These are phyloP conservation scores for Cheilosia soror DNA, from an alignment of 2,888 invertebrate genomes.

Conservation along the genomic window DNA sequence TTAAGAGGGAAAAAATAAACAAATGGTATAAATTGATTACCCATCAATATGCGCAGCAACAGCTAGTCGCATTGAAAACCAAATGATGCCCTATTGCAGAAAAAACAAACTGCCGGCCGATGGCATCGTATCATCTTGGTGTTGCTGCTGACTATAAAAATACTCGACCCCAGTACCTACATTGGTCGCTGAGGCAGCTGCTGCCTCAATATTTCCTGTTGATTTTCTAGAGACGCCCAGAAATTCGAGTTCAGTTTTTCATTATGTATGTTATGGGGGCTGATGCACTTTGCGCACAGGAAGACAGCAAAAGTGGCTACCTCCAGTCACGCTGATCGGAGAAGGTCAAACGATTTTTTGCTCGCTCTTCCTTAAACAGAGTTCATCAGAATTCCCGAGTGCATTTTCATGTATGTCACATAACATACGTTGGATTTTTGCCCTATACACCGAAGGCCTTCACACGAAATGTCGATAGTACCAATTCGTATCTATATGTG, in stretches of 20 bases:
- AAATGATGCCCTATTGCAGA: too few species aligned
- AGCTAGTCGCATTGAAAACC: too few species aligned
- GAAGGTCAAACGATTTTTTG: slow-evolving; percentile 3
- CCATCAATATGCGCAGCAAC: too few species aligned
- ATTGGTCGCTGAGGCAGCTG: too few species aligned
- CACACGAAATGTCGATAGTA: neutral
- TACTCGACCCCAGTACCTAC: too few species aligned
- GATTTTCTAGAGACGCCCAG: neutral
- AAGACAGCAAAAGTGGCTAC: neutral
- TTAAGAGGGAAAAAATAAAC: too few species aligned
- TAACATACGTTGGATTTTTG: neutral
- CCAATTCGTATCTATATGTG: neutral
- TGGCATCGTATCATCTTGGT: too few species aligned
- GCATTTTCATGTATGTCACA: slow-evolving; percentile 18
- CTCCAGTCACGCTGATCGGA: neutral
- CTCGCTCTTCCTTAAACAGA: slow-evolving; percentile 8
- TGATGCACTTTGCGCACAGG: neutral
- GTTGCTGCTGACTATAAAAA: too few species aligned
- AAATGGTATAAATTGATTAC: too few species aligned
- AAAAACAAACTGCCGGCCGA: too few species aligned
- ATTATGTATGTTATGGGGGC: neutral
- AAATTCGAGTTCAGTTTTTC: neutral
- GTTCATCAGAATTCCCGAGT: slow-evolving; percentile 7
- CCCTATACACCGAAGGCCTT: neutral
- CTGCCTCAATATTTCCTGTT: too few species aligned